Conservation (phyloP, 2,888 invertebrate species). For the Chorisops tibialis region DNA sequence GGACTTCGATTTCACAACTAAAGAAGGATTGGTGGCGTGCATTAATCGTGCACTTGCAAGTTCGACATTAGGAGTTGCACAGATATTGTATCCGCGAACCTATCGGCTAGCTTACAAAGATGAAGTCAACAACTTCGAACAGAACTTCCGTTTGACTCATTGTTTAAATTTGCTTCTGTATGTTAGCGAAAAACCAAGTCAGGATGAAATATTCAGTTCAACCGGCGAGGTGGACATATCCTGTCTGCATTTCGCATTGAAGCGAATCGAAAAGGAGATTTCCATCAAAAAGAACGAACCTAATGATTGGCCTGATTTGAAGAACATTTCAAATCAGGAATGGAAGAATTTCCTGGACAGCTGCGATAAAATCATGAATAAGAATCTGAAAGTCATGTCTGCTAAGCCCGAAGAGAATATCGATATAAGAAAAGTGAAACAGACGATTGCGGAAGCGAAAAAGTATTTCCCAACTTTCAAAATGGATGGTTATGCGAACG, state of each 20-base stretch:
- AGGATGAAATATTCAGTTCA: neutral
- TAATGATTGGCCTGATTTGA: neutral
- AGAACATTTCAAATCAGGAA: neutral
- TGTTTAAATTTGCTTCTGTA: conserved; percentile 71
- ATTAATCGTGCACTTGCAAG: conserved; percentile 46
- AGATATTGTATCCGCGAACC: conserved; percentile 68
- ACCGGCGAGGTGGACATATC: conserved; percentile 32
- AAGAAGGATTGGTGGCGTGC: conserved; percentile 52
- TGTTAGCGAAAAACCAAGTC: conserved; percentile 43
- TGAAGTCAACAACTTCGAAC: conserved; percentile 43
- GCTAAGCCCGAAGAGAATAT: neutral
- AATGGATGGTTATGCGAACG: conserved; percentile 69
- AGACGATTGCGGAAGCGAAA: neutral
- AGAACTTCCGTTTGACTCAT: conserved; percentile 74
- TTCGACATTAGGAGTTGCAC: conserved; percentile 42
- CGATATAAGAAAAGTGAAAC: neutral
- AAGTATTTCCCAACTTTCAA: conserved; percentile 59
- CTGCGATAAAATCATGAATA: neutral
- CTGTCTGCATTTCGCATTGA: conserved; percentile 66
- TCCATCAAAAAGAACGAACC: conserved; percentile 42
- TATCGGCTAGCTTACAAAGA: conserved; percentile 43
- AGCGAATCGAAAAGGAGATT: conserved; percentile 66
- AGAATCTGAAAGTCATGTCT: neutral
- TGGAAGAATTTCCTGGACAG: neutral
- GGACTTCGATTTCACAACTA: conserved; percentile 53